Conservation (phyloP, 2,888 invertebrate species). For the Lepidochitona cinerea region DNA sequence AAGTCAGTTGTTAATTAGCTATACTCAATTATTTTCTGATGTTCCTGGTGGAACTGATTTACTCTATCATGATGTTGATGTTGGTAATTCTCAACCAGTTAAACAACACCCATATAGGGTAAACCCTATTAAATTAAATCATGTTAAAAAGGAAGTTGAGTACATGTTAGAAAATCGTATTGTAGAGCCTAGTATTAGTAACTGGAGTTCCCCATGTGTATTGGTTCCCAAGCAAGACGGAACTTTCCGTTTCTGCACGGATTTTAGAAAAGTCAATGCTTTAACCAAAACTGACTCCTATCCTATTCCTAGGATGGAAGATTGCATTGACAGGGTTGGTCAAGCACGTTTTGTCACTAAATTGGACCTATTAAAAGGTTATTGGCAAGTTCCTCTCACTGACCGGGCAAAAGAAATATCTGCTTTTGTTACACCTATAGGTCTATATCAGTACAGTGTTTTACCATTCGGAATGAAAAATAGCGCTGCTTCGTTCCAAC, state of each 20-base stretch:
- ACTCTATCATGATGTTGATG: no score
- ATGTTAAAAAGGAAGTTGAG: slow-evolving; percentile 28
- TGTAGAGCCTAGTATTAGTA: no score
- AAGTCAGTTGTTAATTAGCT: no score
- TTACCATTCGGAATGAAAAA: slow-evolving; percentile 42
- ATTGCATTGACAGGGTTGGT: neutral
- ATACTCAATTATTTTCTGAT: no score
- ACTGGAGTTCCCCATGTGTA: slow-evolving; percentile 41
- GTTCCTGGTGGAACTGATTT: no score
- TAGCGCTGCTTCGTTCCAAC: slow-evolving; percentile 31
- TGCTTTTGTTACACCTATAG: slow-evolving; percentile 18
- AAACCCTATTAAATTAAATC: slow-evolving; percentile 12
- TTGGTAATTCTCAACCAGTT: no score
- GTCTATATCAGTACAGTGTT: slow-evolving; percentile 31
- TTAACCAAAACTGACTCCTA: neutral
- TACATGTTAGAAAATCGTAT: slow-evolving; percentile 41
- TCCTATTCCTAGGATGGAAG: neutral
- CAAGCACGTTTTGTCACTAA: neutral
- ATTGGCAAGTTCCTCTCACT: slow-evolving; percentile 26
- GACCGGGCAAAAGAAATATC: slow-evolving; percentile 36
- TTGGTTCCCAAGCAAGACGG: slow-evolving; percentile 30
- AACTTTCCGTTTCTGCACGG: slow-evolving; percentile 34
- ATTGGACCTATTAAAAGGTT: neutral
- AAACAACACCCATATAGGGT: slow-evolving; percentile 17
- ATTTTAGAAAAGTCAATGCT: slow-evolving; percentile 10